Evolutionary conservation across 1,140 invertebrate genomes (phyloP).

Genomic region (Probaryconus sp.): DNA sequence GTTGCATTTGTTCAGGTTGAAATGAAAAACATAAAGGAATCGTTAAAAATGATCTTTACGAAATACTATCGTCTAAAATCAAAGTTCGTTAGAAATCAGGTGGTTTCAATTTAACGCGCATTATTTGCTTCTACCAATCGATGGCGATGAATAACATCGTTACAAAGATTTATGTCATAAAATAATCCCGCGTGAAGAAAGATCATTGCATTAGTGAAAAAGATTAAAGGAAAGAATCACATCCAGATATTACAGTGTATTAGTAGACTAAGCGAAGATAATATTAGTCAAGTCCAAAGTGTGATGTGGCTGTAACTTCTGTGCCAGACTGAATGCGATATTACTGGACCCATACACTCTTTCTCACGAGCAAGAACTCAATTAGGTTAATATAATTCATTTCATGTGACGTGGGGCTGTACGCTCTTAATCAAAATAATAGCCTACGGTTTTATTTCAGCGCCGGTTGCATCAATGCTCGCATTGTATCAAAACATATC

Average conservation of each 20-base stretch:
- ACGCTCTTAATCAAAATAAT: constrained; percentile 27
- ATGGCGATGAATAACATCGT: constrained; percentile 16
- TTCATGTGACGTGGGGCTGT: constrained; percentile 36
- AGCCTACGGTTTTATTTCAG: constrained; percentile 6
- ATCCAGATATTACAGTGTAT: constrained; percentile 33
- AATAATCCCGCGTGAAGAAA: constrained; percentile 11
- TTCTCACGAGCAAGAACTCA: constrained; percentile 34
- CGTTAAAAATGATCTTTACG: no score
- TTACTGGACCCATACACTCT: constrained; percentile 28
- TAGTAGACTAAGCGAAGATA: constrained; percentile 36
- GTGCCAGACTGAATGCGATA: constrained; percentile 15
- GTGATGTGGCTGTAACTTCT: constrained; percentile 31
- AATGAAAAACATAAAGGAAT: no score
- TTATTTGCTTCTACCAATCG: constrained; percentile 36
- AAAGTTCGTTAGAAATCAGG: no score
- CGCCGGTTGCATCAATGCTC: no score
- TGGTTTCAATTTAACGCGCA: neutral
- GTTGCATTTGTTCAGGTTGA: no score
- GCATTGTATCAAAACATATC: neutral
- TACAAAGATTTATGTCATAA: constrained; percentile 11
- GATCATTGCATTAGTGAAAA: constrained; percentile 24
- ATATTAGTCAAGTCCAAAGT: constrained; percentile 9
- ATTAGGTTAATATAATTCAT: constrained; percentile 24
- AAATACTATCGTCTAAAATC: no score
- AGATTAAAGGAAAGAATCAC: constrained; percentile 42